Evolutionary conservation across 2,888 invertebrate species (phyloP), one percentile per base, ranked within the genome.

Genomic region (Acrobasis suavella): DNA sequence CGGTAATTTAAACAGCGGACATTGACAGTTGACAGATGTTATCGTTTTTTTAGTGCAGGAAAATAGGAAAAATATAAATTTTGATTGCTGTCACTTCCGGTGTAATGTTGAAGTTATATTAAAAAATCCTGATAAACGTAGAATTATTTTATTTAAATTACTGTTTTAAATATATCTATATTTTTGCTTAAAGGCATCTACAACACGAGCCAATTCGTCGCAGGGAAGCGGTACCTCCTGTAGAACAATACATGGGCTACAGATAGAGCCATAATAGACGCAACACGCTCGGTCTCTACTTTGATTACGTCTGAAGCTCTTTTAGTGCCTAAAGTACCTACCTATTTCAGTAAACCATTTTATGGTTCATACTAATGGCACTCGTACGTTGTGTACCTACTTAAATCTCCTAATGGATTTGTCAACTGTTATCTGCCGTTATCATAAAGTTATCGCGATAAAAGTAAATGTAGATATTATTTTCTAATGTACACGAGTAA

Each of bases 331-430:
- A 22, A 42, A 10, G 56, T 56, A 22, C 22, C 22, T 56, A 22
- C 22, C 22, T 22, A 42, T 60, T 59, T 37, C 22, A 60, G 50
- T 59, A 64, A 62, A 64, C 62, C 49, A 62, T 63, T 65, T 65
- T 64, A 65, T 64, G 50, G 52, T 64, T 62, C 55, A 63, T 52
- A 58, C 59, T 64, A 64, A 65, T 64, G 63, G 63, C 55, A 46
- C 42, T 15, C 7, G 39, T 56, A 42, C 17, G 46, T 17, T 46
- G 17, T 50, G 15, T 50, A 50, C 50, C 10, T 14, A 46, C 2
- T 1, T 22, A 22, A 46, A 46, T 46, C 46, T 6, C 14, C 46
- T 50, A 50, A 50, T 32, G 52, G 52, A 52, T 17, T 32, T 32
- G 32, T 52, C 32, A 52, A 32, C 52, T 46, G 46, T 10, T 46